phyloP scores from a whole-genome alignment of 2,888 invertebrate species.

The Siphonodentalium dalli region DNA sequence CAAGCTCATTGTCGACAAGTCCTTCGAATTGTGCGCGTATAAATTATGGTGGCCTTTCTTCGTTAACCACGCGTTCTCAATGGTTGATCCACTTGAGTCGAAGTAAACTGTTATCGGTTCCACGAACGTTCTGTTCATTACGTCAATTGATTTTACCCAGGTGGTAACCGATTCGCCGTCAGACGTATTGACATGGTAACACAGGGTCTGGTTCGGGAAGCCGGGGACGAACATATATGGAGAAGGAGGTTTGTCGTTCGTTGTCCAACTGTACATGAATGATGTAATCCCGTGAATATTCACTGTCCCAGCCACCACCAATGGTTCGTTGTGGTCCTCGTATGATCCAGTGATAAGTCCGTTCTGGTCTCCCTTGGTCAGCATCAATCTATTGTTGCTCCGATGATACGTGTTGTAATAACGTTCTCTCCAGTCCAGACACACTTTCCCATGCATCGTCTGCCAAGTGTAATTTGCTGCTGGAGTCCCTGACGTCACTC shows the following conservation, averaged over 20 bases:
- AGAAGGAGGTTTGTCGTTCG: constrained; percentile 6
- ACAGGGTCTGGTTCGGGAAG: constrained; percentile 25
- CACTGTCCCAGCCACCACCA: constrained; percentile 32
- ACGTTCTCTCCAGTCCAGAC: constrained; percentile 28
- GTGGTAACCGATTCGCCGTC: constrained; percentile 34
- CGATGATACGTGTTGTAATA: constrained; percentile 24
- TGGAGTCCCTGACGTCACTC: constrained; percentile 20
- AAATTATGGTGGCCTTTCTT: constrained; percentile 28
- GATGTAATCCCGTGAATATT: constrained; percentile 30
- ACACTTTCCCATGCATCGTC: constrained; percentile 22
- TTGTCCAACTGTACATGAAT: constrained; percentile 20
- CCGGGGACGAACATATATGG: constrained; percentile 15
- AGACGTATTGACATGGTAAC: constrained; percentile 8
- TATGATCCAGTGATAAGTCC: constrained; percentile 27
- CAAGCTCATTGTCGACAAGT: constrained; percentile 33
- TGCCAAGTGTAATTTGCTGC: constrained; percentile 31
- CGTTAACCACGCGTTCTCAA: constrained; percentile 29
- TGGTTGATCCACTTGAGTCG: constrained; percentile 32
- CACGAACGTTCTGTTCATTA: constrained; percentile 22
- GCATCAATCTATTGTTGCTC: constrained; percentile 13
- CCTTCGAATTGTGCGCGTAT: constrained; percentile 32
- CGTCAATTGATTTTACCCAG: constrained; percentile 27
- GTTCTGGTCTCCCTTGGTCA: constrained; percentile 20
- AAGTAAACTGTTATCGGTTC: constrained; percentile 29
- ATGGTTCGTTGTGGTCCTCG: constrained; percentile 27